These are phyloP conservation scores for Gila orcuttii DNA, from an alignment of 2,113 vertebrate species.

Conservation along the genomic window DNA sequence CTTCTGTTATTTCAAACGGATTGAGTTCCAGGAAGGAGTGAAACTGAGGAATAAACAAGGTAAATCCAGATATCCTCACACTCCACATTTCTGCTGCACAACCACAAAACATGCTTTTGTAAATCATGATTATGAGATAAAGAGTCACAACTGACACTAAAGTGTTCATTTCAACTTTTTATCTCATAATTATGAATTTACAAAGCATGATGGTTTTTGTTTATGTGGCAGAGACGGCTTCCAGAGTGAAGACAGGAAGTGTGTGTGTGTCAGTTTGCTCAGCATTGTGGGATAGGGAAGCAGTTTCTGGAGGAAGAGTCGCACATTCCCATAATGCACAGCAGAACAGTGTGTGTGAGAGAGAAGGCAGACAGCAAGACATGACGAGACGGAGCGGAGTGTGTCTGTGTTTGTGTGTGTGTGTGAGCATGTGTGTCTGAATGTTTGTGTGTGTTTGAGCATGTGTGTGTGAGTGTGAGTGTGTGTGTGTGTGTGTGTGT, in stretches of 20 bases:
- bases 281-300: slow-evolving; percentile 16
- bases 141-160: no score
- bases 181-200: no score
- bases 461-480: not conserved
- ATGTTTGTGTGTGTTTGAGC: no score
- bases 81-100: no score
- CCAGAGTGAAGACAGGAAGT: not conserved
- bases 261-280: not conserved
- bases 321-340: slow-evolving; percentile 10
- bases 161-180: no score
- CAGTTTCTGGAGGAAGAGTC: not conserved
- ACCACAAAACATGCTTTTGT: rapidly evolving
- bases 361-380: not conserved
- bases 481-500: not conserved
- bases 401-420: not conserved
- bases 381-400: not conserved
- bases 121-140: no score
- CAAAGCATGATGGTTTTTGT: no score
- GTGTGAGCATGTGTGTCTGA: not conserved
- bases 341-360: not conserved
- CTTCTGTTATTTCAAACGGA: not conserved
- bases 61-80: not conserved
- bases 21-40: no score
- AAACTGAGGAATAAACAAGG: not conserved
- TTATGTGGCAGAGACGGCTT: no score